Evolutionary conservation across 2,797 vertebrate genomes (phyloP).

Genomic region (Champsocephalus gunnari): DNA sequence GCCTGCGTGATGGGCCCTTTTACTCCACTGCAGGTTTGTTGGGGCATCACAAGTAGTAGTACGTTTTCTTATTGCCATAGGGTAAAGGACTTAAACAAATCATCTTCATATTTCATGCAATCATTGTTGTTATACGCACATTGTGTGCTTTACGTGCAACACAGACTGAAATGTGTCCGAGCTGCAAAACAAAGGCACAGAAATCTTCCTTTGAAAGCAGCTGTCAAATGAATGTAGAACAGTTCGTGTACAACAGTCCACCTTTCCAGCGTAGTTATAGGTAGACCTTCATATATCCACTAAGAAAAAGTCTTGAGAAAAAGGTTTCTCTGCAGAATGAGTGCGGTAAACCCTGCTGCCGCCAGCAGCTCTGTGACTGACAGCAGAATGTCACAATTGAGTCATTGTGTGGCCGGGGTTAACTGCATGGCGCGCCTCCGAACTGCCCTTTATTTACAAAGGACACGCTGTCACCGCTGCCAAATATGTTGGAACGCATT

Average conservation of each 20-base stretch:
- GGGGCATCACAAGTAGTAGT: no score
- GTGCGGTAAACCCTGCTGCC: no score
- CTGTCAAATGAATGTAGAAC: neutral
- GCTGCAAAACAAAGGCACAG: no score
- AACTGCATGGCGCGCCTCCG: constrained; percentile 43
- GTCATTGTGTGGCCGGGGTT: constrained; percentile 51
- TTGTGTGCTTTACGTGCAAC: neutral
- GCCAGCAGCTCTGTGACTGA: constrained; percentile 56
- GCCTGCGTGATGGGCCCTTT: constrained; percentile 6
- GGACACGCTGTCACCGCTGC: constrained; percentile 43
- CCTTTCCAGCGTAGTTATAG: neutral
- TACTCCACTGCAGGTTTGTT: neutral
- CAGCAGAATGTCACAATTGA: constrained; percentile 46
- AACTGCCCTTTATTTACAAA: constrained; percentile 65
- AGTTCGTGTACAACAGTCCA: neutral
- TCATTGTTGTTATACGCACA: neutral
- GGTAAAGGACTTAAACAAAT: neutral
- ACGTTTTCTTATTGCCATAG: no score
- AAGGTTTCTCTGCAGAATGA: neutral
- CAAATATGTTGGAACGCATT: constrained; percentile 61
- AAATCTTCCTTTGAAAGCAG: no score
- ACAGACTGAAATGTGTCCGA: neutral
- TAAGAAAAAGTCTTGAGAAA: no score
- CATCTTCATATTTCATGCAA: constrained; percentile 1
- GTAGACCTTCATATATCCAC: neutral